A percentile compares a stretch with the other conserved stretches of the same genome.
Conservation (phyloP, 1,140 invertebrate genomes). For the Heliconius nattereri region DNA sequence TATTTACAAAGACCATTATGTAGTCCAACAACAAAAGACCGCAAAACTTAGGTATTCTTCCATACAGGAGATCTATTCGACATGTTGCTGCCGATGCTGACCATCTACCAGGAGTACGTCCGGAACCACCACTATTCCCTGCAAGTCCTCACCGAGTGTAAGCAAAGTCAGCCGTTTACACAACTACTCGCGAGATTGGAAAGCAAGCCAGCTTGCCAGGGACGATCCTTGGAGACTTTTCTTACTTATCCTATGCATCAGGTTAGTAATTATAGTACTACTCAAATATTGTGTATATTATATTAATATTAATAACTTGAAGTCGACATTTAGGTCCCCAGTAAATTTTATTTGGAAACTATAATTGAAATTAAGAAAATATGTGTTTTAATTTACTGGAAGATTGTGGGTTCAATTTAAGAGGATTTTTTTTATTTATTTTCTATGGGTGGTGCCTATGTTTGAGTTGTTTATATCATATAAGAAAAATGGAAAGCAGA, state of each 20-base stretch:
- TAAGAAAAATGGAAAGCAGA: no score
- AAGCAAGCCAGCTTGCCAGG: slow-evolving; percentile 92
- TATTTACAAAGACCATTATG: not conserved
- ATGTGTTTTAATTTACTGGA: no score
- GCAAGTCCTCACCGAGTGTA: slow-evolving; percentile 97
- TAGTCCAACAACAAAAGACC: not conserved
- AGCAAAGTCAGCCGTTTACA: slow-evolving; percentile 91
- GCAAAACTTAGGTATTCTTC: slow-evolving; percentile 24
- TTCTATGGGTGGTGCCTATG: no score
- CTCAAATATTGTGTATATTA: no score
- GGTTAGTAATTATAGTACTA: slow-evolving; percentile 78
- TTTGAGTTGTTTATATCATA: no score
- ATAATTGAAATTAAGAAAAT: no score
- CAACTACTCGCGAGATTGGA: slow-evolving; percentile 91
- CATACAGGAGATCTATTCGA: slow-evolving; percentile 93
- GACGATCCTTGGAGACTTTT: slow-evolving; percentile 93
- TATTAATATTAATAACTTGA: no score
- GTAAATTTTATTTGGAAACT: no score
- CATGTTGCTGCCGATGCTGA: slow-evolving; percentile 96
- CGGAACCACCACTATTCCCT: slow-evolving; percentile 96
- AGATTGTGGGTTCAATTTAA: no score
- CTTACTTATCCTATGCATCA: slow-evolving; percentile 98
- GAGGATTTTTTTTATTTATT: no score
- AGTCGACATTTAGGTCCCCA: no score
- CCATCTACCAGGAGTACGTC: slow-evolving; percentile 97